Evolutionary conservation across 2,113 vertebrate genomes (phyloP), one percentile per base, ranked within the genome.

Genomic region (Caloenas nicobarica): DNA sequence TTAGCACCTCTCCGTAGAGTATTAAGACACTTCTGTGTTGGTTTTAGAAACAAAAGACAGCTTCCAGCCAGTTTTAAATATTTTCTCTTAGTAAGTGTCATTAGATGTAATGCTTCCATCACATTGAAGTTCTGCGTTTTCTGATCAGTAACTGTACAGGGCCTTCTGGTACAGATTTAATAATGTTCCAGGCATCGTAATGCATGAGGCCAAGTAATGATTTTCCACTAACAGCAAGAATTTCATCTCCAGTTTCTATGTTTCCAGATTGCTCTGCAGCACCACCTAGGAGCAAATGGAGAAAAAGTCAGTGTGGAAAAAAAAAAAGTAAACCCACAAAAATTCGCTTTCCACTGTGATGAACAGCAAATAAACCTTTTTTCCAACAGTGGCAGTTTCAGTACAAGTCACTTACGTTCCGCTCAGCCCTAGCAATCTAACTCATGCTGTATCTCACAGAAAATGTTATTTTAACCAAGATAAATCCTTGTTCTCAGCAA

Each of bases 151-250:
- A 93, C 29, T 98, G 98, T 82, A 99, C 99, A 18, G 98, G 98
- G 11, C 99, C 99, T 84, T 99, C 98, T 7, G 98, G 97, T 51
- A 98, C 98, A 40, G 98, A 98, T 97, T 99, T 99, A 96, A 99
- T 98, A 54, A 99, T 97, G 93, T 98, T 99, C 99, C 99, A 99
- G 95, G 99, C 99, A 38, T 99, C 99, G 0, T 98, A 99, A 97
- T 99, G 98, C 98, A 98, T 97, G 82, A 99, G 98, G 57, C 99
- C 99, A 71, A 98, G 97, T 88, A 99, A 95, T 18, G 98, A 98
- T 57, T 98, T 98, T n/a, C 99, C 98, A 18, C 99, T 99, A 86
- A 99, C 98, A 53, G 98, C 98, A 87, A 99, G 97, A 88, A 99
- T 98, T 97, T 99, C 99, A 92, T 99, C 99, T 13, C 99, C 99